Base-by-base conservation (phyloP, 2,113 vertebrate species). In the Pangasianodon gigas region DNA sequence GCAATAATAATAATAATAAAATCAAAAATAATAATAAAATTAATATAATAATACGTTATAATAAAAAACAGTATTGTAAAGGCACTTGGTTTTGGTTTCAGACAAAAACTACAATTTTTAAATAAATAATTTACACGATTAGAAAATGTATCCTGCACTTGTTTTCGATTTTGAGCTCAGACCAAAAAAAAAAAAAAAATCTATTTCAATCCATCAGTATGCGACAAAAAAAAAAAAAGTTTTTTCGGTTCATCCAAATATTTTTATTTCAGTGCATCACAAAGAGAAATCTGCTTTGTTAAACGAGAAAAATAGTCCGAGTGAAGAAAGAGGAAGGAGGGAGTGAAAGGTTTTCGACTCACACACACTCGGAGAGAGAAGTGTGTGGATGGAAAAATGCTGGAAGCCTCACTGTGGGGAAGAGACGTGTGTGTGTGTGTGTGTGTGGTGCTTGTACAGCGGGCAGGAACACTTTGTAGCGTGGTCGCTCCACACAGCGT, bases 371-470 rank as follows among this genome's bases (percentile, higher is more conserved):
- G 26, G 41, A 52, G 62, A 69, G 44, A n/a, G 52, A 81, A 79
- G 88, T 71, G 89, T 90, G 86, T 93, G 91, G 92, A 90, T 71
- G 82, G 90, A 94, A 93, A 96, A 95, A 93, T 93, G 89, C 94
- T 95, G 92, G 93, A 93, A 95, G 95, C 92, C 85, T 80, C 71
- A 21, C 69, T n/a, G 56, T n/a, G 46, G 85, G 89, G 84, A 82
- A 88, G 56, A 91, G 69, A 19, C 44, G 84, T 91, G 87, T 89
- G 71, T 69, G 26, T 91, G 71, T 19, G 71, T 74, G 91, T 93
- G 93, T 94, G 93, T 95, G 94, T 94, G 93, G 93, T 94, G 92
- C 6, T 19, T 94, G 93, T 90, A 89, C 91, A 86, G 77, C 92
- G 85, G 74, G 86, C 82, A 81, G 87, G 88, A 90, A 74, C 37